These are phyloP conservation scores for Drosophila bipectinata DNA, from an alignment of 1,140 invertebrate species.

Conservation along the genomic window DNA sequence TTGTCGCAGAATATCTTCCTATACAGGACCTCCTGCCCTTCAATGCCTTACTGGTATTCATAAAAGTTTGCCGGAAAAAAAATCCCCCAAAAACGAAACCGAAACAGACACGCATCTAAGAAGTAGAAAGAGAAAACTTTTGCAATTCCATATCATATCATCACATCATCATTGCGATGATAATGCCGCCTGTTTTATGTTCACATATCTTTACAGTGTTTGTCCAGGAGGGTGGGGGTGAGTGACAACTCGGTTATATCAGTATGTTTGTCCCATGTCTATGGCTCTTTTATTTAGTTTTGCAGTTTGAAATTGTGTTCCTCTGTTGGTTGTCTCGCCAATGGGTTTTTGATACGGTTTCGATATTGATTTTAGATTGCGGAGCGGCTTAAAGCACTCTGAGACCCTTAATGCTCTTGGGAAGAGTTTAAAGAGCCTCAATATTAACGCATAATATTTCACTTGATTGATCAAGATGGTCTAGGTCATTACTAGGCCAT, in stretches of 20 bases:
- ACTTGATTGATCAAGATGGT: constrained; percentile 40
- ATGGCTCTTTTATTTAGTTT: constrained; percentile 39
- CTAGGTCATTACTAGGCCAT: constrained; percentile 52
- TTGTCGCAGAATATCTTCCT: constrained; percentile 56
- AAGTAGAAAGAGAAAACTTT: constrained; percentile 64
- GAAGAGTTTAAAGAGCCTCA: not conserved
- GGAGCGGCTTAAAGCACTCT: not conserved
- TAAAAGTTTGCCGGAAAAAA: constrained; percentile 63
- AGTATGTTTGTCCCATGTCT: constrained; percentile 12
- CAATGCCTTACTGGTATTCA: constrained; percentile 10
- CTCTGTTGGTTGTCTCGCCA: constrained; percentile 29
- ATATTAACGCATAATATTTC: constrained; percentile 2
- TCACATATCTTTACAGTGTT: constrained; percentile 65
- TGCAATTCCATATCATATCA: constrained; percentile 80
- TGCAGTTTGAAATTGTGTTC: constrained; percentile 45
- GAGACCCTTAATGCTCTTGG: not conserved
- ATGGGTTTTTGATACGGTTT: constrained; percentile 60
- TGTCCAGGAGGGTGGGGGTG: not conserved
- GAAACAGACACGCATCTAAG: constrained; percentile 5
- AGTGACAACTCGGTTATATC: constrained; percentile 10
- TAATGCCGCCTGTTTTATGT: constrained; percentile 77
- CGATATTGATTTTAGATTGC: constrained; percentile 60
- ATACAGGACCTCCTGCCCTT: constrained; percentile 5
- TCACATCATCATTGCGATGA: constrained; percentile 80
- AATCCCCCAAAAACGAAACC: constrained; percentile 22